phyloP scores from a whole-genome alignment of 2,797 vertebrate genomes.

The Malurus leucopterus region DNA sequence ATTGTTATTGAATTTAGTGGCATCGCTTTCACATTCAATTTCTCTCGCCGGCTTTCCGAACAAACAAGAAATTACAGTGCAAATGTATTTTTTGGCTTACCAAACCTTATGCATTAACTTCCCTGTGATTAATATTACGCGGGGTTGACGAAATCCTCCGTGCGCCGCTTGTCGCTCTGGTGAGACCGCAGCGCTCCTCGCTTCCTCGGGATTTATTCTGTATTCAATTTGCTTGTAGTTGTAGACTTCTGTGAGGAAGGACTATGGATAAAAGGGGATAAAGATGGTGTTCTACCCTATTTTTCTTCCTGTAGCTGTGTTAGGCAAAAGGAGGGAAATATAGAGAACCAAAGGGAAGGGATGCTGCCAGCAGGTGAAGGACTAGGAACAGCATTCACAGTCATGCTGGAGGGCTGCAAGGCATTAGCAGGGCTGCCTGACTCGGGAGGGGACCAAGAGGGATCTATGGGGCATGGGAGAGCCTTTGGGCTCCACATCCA shows the following conservation, averaged over 20 bases:
- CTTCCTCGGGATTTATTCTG: constrained; percentile 27
- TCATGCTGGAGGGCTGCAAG: no score
- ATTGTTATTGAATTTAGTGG: constrained; percentile 65
- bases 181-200: not conserved
- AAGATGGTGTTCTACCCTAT: not conserved
- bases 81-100: constrained; percentile 62
- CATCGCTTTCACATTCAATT: constrained; percentile 54
- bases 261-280: not conserved
- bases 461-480: not conserved
- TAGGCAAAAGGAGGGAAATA: not conserved
- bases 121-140: constrained; percentile 65
- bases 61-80: constrained; percentile 62
- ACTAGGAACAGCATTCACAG: not conserved
- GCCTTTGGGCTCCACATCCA: accelerated
- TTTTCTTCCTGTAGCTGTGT: not conserved
- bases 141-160: constrained; percentile 53
- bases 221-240: constrained; percentile 15
- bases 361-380: not conserved
- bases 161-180: not conserved
- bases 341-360: not conserved
- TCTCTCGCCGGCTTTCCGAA: constrained; percentile 21
- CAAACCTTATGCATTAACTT: constrained; percentile 55
- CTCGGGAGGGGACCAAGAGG: not conserved
- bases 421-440: not conserved
- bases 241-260: not conserved